Base-by-base conservation (phyloP, 1,140 invertebrate species). In the Drosophila navojoa region DNA sequence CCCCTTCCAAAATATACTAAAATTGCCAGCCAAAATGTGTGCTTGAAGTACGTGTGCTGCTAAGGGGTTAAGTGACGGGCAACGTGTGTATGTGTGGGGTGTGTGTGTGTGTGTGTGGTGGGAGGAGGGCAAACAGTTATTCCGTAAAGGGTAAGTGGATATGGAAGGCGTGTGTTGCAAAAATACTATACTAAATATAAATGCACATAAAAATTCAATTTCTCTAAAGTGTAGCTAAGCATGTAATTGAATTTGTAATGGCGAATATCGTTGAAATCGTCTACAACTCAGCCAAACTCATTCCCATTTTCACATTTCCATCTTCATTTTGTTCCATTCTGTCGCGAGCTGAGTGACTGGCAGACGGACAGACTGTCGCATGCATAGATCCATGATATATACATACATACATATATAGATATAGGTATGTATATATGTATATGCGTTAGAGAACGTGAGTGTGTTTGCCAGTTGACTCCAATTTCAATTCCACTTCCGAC, bases 221-320 rank as follows among this genome's bases (percentile, higher is more conserved):
- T 87, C 82, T 89, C 82, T 89, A 87, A 87, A 89, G 82, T 87
- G 82, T 87, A 87, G 82, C 82, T 87, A 89, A 87, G 82, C 82
- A 87, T 87, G 82, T 87, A 87, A 87, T 87, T 87, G 82, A 87
- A 89, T 87, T 87, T 87, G 82, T 89, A 87, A 87, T 87, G 84
- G 84, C 79, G 82, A 89, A 89, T 87, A 89, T 84, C 81, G 81
- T 82, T 67, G 50, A 71, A 67, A 79, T 81, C 76, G 75, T 63
- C 52, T 53, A 64, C 54, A 63, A 52, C 40, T 58, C 55, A 35
- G 52, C 40, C 25, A 49, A 4, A 10, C 50, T 25, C 16, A 32
- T 67, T 67, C n/a, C 44, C n/a, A 52, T 49, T 42, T 49, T n/a
- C 55, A 38, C 42, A 68, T 61, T 60, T 61, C 66, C 55, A 58